Evolutionary conservation across 2,113 vertebrate genomes (phyloP), one percentile per base, ranked within the genome.

Genomic region (Scolopax mira): DNA sequence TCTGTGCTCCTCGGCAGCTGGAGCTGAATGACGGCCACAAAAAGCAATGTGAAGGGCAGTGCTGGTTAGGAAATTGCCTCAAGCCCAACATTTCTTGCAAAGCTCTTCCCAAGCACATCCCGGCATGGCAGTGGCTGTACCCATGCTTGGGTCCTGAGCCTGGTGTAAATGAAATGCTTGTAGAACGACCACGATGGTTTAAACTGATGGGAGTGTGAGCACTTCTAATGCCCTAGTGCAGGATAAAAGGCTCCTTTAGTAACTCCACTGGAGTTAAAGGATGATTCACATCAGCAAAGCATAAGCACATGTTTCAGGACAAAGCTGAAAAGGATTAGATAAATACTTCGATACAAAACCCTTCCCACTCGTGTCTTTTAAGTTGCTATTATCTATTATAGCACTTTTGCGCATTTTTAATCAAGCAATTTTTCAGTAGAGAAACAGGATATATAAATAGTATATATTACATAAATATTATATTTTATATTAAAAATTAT

Each of bases 121-220:
- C 0, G 0, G 22, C 52, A 22, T 0, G 3, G 39, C 60, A 58
- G 61, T 2, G 7, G 6, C 5, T 5, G 35, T 41, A 35, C 16
- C 33, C 39, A 5, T 0, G 1, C 51, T 54, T 1, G 0, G 33
- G 23, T 30, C 35, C 41, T 19, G 27, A 71, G 48, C 33, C 61
- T 42, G 44, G 10, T 27, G 28, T 7, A 13, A 66, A 18, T 4
- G 5, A 70, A 74, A 15, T 1, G 46, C 77, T n/a, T 11, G 18
- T 25, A 42, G 46, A 42, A n/a, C 28, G 19, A 54, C 28, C 33
- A 31, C 10, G 0, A 0, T 12, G 35, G 49, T 24, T 58, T 33
- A 46, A 80, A 66, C 1, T 7, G 27, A 16, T 25, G 49, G 55
- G 65, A 49, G 5, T 2, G 16, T 19, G 37, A 64, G 61, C 61